phyloP scores from a whole-genome alignment of 2,113 vertebrate species.

The Bungarus multicinctus region DNA sequence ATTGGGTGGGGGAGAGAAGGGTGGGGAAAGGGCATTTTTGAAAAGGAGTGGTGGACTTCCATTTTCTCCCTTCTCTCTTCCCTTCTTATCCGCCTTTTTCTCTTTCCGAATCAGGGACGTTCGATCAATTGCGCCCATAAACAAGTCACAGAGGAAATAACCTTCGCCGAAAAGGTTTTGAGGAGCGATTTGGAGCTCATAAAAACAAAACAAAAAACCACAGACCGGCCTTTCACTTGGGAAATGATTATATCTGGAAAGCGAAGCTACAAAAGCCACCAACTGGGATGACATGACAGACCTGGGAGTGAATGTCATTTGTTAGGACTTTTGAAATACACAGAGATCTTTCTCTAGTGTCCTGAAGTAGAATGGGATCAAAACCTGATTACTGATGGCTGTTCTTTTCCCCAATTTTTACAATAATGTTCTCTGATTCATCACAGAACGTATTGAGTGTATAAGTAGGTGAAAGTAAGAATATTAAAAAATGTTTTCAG shows the following conservation, averaged over 20 bases:
- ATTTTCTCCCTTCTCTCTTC: neutral
- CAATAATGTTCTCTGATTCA: neutral
- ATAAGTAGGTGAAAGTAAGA: neutral
- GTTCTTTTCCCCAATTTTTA: neutral
- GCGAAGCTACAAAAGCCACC: slow-evolving; percentile 20
- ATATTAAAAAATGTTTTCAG: too few species aligned
- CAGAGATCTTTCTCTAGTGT: neutral
- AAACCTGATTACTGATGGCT: neutral
- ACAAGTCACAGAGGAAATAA: slow-evolving; percentile 24
- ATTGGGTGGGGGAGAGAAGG: slow-evolving; percentile 57
- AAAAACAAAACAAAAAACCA: slow-evolving; percentile 12
- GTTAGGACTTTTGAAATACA: neutral
- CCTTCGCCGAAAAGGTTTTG: neutral
- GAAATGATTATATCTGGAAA: neutral
- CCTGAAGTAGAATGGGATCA: too few species aligned
- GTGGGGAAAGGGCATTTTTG: slow-evolving; percentile 43
- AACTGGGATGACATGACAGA: neutral
- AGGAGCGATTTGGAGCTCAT: slow-evolving; percentile 21
- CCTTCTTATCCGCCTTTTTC: neutral
- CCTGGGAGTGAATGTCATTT: too few species aligned
- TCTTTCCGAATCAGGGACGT: slow-evolving; percentile 9
- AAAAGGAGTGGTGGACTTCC: slow-evolving; percentile 66
- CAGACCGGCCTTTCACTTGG: neutral
- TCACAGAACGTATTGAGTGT: neutral
- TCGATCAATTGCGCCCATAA: slow-evolving; percentile 13